A percentile compares a stretch with the other conserved stretches of the same genome.
Evolutionary conservation across 2,797 vertebrate genomes (phyloP).

Genomic region (Fundulus diaphanus): DNA sequence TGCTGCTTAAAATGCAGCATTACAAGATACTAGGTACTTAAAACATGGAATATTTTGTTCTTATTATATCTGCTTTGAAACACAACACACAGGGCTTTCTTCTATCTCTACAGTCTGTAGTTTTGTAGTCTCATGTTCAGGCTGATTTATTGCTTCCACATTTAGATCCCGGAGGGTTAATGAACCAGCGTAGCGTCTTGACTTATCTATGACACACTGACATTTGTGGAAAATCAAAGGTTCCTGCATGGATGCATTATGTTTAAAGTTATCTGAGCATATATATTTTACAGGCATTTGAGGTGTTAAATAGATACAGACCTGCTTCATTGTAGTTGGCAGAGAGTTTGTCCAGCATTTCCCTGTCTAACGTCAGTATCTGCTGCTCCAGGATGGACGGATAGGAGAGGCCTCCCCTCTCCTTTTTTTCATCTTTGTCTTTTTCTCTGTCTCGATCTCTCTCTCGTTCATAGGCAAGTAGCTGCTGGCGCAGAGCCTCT

Average conservation of each 20-base stretch:
- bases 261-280: not conserved
- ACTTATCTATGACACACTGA: not conserved
- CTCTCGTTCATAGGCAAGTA: conserved; percentile 91
- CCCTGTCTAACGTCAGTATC: conserved; percentile 90
- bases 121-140: conserved; percentile 17
- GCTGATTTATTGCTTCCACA: not conserved
- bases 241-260: not conserved
- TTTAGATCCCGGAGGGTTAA: conserved; percentile 10
- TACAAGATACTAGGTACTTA: conserved; percentile 33
- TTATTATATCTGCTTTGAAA: conserved; percentile 11
- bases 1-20: conserved; percentile 40
- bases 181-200: conserved; percentile 1
- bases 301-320: conserved; percentile 52
- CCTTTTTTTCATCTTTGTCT: conserved; percentile 84
- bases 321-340: conserved; percentile 96
- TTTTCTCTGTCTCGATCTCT: conserved; percentile 81
- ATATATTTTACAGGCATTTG: not conserved
- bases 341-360: conserved; percentile 93
- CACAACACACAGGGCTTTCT: conserved; percentile 12
- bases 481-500: conserved; percentile 91
- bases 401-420: conserved; percentile 83
- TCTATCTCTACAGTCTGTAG: conserved; percentile 16
- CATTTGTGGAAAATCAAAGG: not conserved
- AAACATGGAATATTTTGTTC: conserved; percentile 14
- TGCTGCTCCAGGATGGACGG: conserved; percentile 95